A percentile compares a stretch with the other conserved stretches of the same genome.
These are phyloP conservation scores for Thysanoteuthis rhombus DNA, from an alignment of 2,888 invertebrate species.

Conservation along the genomic window DNA sequence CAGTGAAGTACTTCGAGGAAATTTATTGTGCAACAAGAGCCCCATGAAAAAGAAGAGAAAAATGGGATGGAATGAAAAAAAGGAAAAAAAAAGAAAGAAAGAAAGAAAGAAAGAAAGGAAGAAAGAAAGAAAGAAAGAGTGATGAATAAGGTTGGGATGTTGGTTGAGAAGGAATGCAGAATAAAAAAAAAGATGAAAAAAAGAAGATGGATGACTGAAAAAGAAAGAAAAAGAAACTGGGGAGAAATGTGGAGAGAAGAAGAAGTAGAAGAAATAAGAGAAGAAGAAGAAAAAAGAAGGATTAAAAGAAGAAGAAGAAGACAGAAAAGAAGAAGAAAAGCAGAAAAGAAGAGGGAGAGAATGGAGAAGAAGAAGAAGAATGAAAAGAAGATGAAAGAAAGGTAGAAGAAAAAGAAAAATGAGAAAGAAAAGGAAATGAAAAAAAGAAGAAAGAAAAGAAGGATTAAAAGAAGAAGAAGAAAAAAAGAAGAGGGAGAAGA, in stretches of 20 bases:
- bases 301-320: background rate
- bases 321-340: background rate
- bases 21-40: too few species aligned
- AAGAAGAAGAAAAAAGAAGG: background rate
- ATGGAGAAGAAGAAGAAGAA: background rate
- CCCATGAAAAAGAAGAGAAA: background rate
- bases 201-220: background rate
- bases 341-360: background rate
- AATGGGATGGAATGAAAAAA: background rate
- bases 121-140: background rate
- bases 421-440: fast-evolving
- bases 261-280: background rate
- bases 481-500: background rate
- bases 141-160: background rate
- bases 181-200: background rate
- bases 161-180: background rate
- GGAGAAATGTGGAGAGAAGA: background rate
- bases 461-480: background rate
- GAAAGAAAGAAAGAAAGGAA: too few species aligned
- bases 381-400: background rate
- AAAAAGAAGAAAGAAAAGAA: background rate
- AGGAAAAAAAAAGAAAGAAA: background rate
- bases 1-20: too few species aligned
- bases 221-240: background rate
- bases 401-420: background rate